A percentile compares a stretch with the other conserved stretches of the same genome.
These are phyloP conservation scores for Psittacus erithacus DNA, from an alignment of 2,113 vertebrate species.

Conservation along the genomic window DNA sequence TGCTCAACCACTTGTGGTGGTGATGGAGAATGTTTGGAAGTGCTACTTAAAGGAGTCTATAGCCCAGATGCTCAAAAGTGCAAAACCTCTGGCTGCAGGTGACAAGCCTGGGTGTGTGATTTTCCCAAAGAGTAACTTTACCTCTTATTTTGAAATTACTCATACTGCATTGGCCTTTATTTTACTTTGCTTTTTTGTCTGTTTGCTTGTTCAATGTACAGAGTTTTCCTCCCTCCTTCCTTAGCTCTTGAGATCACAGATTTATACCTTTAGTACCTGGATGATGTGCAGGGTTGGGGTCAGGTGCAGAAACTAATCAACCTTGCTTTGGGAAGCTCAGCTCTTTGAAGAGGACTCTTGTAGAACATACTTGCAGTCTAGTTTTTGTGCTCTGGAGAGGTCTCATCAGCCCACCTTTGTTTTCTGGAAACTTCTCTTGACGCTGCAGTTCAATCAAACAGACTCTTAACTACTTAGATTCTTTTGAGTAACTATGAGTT, in stretches of 20 bases:
- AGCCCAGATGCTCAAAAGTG: slow-evolving; percentile 81
- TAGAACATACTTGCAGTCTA: slow-evolving; percentile 18
- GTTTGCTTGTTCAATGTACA: background rate
- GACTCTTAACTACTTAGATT: slow-evolving; percentile 38
- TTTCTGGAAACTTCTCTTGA: slow-evolving; percentile 33
- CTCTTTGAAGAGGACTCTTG: background rate
- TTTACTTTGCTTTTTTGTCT: background rate
- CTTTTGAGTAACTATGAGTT: background rate
- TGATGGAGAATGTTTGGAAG: slow-evolving; percentile 66
- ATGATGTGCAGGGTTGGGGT: background rate
- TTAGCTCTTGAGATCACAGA: background rate
- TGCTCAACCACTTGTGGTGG: slow-evolving; percentile 78
- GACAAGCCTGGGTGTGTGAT: slow-evolving; percentile 71
- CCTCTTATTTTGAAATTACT: background rate
- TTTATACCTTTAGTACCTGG: background rate
- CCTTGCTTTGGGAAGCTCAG: background rate
- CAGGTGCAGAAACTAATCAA: background rate
- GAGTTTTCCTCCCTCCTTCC: background rate
- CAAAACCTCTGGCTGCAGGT: slow-evolving; percentile 62
- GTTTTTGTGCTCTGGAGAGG: slow-evolving; percentile 22
- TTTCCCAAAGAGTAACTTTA: slow-evolving; percentile 60
- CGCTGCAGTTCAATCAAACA: slow-evolving; percentile 32
- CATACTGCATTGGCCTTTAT: background rate
- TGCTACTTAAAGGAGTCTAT: slow-evolving; percentile 75
- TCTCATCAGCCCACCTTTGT: slow-evolving; percentile 15